Evolutionary conservation across 2,888 invertebrate species (phyloP).

Genomic region (Ariolimax columbianus): DNA sequence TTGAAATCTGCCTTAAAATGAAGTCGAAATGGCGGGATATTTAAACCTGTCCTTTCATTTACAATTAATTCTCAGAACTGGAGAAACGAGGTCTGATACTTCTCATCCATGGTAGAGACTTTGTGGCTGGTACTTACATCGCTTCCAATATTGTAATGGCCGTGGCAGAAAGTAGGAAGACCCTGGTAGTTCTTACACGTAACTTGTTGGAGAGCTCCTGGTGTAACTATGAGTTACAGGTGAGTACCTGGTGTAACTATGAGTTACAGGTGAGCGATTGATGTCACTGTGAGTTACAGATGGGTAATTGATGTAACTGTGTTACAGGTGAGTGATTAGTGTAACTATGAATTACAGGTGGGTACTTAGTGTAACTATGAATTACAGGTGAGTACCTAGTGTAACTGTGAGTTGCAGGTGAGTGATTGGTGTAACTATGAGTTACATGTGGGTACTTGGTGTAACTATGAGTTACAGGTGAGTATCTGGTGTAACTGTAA

Average conservation of each 20-base stretch:
- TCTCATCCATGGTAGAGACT: constrained; percentile 27
- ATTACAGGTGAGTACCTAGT: background rate
- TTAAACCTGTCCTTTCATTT: too few species aligned
- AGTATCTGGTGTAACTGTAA: background rate
- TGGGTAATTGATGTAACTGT: constrained; percentile 47
- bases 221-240: constrained; percentile 51
- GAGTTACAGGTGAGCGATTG: constrained; percentile 50
- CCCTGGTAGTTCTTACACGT: constrained; percentile 49
- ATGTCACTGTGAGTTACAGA: constrained; percentile 47
- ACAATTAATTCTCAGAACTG: background rate
- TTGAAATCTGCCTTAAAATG: too few species aligned
- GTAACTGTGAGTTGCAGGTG: background rate
- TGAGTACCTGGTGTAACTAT: constrained; percentile 49
- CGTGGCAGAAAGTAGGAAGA: constrained; percentile 46
- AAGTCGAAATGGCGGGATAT: too few species aligned
- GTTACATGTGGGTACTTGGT: background rate
- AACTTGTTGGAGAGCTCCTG: constrained; percentile 42
- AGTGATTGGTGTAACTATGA: background rate
- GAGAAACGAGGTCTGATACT: background rate
- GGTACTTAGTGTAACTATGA: too few species aligned
- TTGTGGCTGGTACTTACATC: constrained; percentile 43
- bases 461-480: background rate
- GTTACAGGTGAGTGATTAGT: background rate
- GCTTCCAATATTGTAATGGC: constrained; percentile 49
- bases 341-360: too few species aligned